Conservation (phyloP, 2,797 vertebrate species). For the Neosalanx taihuensis region DNA sequence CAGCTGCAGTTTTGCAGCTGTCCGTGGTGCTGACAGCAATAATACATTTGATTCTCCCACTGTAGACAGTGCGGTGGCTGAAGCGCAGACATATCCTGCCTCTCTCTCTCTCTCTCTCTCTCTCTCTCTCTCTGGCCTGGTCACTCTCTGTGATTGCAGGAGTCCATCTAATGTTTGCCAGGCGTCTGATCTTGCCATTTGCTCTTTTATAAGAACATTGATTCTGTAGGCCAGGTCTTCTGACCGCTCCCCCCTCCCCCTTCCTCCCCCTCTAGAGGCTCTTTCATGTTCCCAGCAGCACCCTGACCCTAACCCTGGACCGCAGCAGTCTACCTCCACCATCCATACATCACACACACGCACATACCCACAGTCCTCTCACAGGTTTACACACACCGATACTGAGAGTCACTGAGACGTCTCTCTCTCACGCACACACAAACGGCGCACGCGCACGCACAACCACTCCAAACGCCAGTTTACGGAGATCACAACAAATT, state of each 20-base stretch:
- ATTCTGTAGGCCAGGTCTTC: constrained; percentile 67
- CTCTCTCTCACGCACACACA: constrained; percentile 16
- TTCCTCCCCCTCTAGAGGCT: constrained; percentile 36
- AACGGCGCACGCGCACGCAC: constrained; percentile 1
- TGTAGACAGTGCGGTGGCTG: not conserved
- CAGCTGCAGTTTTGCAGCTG: not conserved
- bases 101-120: not conserved
- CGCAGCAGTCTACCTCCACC: constrained; percentile 55
- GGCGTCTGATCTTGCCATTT: constrained; percentile 69
- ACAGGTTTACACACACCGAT: constrained; percentile 31
- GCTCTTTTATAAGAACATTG: constrained; percentile 73
- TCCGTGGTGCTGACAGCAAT: not conserved
- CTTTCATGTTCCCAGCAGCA: constrained; percentile 75
- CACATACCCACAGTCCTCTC: constrained; percentile 29
- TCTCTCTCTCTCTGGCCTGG: not conserved
- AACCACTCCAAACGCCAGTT: constrained; percentile 24
- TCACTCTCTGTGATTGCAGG: constrained; percentile 21
- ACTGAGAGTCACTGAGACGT: constrained; percentile 13
- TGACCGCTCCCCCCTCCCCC: constrained; percentile 49
- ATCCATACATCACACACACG: constrained; percentile 58
- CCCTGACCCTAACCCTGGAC: constrained; percentile 65
- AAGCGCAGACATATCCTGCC: not conserved
- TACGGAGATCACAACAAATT: constrained; percentile 28
- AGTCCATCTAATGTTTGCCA: constrained; percentile 44
- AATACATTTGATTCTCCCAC: not conserved